A percentile compares a stretch with the other conserved stretches of the same genome.
Evolutionary conservation across 2,113 vertebrate genomes (phyloP).

Genomic region (Microcebus jonahi): DNA sequence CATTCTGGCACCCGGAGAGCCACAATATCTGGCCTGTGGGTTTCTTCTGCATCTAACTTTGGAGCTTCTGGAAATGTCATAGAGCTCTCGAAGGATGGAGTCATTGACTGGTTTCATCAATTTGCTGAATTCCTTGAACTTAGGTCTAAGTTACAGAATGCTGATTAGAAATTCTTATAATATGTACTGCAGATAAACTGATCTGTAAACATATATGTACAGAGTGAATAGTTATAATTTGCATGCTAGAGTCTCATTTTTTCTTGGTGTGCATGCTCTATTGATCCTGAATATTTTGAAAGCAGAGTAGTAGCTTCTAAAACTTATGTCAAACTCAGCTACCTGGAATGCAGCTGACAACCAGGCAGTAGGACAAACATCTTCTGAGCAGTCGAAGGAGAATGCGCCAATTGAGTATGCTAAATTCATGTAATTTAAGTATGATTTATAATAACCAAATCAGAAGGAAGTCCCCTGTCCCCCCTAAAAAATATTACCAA

Average conservation of each 20-base stretch:
- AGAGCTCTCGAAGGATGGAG: not conserved
- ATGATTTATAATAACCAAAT: not conserved
- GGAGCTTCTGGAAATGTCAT: not conserved
- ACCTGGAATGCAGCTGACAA: not conserved
- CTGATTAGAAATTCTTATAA: not conserved
- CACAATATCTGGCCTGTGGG: not conserved
- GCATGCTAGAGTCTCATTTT: not conserved
- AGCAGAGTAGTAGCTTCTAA: not conserved
- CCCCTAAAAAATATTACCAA: not conserved
- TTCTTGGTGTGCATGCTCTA: not conserved
- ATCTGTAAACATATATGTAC: not conserved
- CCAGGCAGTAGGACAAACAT: not conserved
- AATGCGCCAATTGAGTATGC: fast-evolving
- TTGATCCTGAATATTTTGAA: not conserved
- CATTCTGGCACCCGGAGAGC: not conserved
- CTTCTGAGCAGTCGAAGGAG: not conserved
- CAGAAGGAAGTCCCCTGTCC: fast-evolving
- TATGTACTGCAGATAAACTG: not conserved
- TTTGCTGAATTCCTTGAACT: not conserved
- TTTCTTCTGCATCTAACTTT: not conserved
- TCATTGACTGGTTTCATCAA: not conserved
- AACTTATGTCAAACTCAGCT: not conserved
- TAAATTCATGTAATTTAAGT: not conserved
- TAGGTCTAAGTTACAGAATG: not conserved
- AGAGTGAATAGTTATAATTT: not conserved